A percentile compares a stretch with the other conserved stretches of the same genome.
These are phyloP conservation scores for Mystacornis crossleyi DNA, from an alignment of 2,113 vertebrate species.

Conservation along the genomic window DNA sequence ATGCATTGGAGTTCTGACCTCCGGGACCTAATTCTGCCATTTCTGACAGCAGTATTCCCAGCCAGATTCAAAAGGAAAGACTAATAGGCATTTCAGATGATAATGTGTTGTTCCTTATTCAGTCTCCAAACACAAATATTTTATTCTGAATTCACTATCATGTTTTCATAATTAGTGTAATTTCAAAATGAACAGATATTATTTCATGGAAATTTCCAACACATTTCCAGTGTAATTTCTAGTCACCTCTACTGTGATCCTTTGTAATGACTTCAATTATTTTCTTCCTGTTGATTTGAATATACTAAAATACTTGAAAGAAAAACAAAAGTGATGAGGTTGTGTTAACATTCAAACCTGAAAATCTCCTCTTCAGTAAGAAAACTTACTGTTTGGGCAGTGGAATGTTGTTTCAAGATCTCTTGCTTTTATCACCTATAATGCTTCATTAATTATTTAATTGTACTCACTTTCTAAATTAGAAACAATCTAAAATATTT, in stretches of 20 bases:
- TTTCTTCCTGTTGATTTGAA: not conserved
- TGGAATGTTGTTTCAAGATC: not conserved
- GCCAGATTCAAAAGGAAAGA: not conserved
- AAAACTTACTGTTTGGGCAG: not conserved
- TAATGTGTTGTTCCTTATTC: not conserved
- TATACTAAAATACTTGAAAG: not conserved
- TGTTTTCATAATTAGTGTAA: not conserved
- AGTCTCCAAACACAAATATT: not conserved
- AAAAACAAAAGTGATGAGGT: not conserved
- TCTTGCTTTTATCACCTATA: not conserved
- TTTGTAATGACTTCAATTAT: not conserved
- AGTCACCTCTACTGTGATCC: not conserved
- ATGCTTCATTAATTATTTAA: slow-evolving; percentile 9
- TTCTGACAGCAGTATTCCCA: not conserved
- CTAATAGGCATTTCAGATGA: not conserved
- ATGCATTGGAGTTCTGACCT: not conserved
- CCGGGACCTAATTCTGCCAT: not conserved
- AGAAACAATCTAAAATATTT: slow-evolving; percentile 40
- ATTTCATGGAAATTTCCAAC: not conserved
- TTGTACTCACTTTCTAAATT: not conserved
- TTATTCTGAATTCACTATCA: not conserved
- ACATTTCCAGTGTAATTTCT: not conserved
- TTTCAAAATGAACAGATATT: not conserved
- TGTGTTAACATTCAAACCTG: not conserved
- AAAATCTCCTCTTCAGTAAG: not conserved